These are phyloP conservation scores for Avahi laniger DNA, from an alignment of 2,797 vertebrate genomes.

Conservation along the genomic window DNA sequence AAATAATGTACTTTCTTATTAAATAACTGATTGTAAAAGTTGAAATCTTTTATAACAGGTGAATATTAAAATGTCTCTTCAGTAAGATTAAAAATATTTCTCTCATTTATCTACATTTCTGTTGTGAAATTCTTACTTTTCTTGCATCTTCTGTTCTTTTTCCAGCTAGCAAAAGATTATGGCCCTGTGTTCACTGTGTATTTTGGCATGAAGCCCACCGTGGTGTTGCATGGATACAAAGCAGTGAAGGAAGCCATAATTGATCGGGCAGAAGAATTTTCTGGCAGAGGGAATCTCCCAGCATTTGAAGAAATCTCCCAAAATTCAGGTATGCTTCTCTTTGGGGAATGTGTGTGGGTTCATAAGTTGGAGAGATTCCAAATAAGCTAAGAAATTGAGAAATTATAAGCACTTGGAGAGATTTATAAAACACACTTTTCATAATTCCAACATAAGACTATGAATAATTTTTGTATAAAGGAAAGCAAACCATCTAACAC, in stretches of 20 bases:
- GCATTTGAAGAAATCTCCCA: accelerated
- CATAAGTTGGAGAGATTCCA: neutral
- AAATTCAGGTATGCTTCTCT: constrained; percentile 8
- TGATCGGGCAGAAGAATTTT: constrained; percentile 43
- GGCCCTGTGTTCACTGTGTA: constrained; percentile 59
- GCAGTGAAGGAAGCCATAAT: constrained; percentile 58
- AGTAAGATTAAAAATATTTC: neutral
- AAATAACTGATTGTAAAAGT: neutral
- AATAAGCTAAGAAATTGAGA: neutral
- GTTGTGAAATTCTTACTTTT: neutral
- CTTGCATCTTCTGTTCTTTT: neutral
- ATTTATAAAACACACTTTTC: neutral
- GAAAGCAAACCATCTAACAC: neutral
- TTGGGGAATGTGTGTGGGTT: neutral
- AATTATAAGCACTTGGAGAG: neutral
- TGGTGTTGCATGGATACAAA: constrained; percentile 60
- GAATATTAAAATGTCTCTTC: neutral
- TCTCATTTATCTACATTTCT: neutral
- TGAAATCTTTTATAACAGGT: neutral
- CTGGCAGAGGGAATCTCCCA: neutral
- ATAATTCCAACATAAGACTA: neutral
- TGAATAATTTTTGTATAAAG: neutral
- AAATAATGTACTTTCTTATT: neutral
- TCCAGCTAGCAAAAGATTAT: constrained; percentile 36
- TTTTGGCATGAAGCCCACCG: constrained; percentile 24